Evolutionary conservation across 2,888 invertebrate species (phyloP), one percentile per base, ranked within the genome.

Genomic region (Rhagonycha fulva): DNA sequence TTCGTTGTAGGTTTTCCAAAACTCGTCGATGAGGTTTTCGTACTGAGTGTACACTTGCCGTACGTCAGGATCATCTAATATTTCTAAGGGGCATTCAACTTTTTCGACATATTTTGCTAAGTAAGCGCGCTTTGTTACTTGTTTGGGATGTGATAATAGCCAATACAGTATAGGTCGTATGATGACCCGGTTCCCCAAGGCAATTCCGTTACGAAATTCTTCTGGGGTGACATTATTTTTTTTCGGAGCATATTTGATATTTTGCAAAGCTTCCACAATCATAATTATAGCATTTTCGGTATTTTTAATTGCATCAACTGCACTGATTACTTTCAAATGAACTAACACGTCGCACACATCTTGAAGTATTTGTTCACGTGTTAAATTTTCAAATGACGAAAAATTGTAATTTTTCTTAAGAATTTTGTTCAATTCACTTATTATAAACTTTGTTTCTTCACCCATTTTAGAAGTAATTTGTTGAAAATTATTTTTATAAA

Each of bases 361-460:
- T 89, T 95, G 96, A 19, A 97, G 87, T 75, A 96, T 88, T 83
- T 94, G 93, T 78, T 94, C 92, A 67, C 93, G 91, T 77, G 92
- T 92, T 76, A 96, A 88, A 5, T 95, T 92, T 88, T 96, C 96
- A 87, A 97, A 96, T 81, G 94, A 94, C 83, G 97, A 95, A 77
- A 96, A 88, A 84, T 95, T 96, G 84, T 93, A 94, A 84, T 91
- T 93, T 82, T 93, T 93, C 71, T 91, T 91, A 82, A 96, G 91
- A 68, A 91, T 89, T 82, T 92, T 90, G 85, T 95, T 96, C 78
- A 96, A 85, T 87, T 94, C 94, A 78, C 90, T 91, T 67, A 96
- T 92, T 78, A 93, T 91, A 82, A 90, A 91, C 87, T 93, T 93
- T 80, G 93, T 89, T 87, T 91, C 91, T 80, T 93, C 93, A 66